Evolutionary conservation across 2,888 invertebrate species (phyloP).

Genomic region (Troilus luridus): DNA sequence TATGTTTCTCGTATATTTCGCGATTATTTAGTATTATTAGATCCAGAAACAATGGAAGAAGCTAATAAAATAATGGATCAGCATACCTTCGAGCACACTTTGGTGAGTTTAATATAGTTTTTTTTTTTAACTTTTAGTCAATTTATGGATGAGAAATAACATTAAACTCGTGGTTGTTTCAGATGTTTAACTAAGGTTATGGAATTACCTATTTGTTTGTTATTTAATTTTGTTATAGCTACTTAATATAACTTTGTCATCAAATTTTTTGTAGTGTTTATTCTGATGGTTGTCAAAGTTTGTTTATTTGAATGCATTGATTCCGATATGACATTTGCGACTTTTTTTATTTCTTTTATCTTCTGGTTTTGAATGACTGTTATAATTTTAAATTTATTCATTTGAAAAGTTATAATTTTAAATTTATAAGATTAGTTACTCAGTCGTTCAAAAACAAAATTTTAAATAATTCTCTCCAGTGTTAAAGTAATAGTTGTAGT

Average conservation of each 20-base stretch:
- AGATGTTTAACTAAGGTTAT: not conserved
- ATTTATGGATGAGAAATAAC: not conserved
- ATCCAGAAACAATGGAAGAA: not conserved
- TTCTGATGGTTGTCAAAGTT: not conserved
- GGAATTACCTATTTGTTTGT: not conserved
- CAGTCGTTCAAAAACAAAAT: not conserved
- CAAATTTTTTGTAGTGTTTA: not conserved
- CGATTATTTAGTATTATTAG: not conserved
- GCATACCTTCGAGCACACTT: conserved; percentile 44
- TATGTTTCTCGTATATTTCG: conserved; percentile 1
- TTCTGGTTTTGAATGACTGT: not conserved
- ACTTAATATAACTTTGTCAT: not conserved
- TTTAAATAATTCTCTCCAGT: not conserved
- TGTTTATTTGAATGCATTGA: not conserved
- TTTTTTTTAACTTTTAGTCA: not conserved
- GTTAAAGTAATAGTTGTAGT: not conserved
- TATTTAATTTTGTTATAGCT: too few species aligned
- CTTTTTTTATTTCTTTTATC: not conserved
- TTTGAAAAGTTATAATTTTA: too few species aligned
- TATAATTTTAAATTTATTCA: too few species aligned
- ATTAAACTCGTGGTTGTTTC: not conserved
- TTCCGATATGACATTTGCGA: not conserved
- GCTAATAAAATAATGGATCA: conserved; percentile 4
- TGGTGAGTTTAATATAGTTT: not conserved
- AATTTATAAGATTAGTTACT: not conserved